These are phyloP conservation scores for Keiferia lycopersicella DNA, from an alignment of 2,888 invertebrate genomes.

Conservation along the genomic window DNA sequence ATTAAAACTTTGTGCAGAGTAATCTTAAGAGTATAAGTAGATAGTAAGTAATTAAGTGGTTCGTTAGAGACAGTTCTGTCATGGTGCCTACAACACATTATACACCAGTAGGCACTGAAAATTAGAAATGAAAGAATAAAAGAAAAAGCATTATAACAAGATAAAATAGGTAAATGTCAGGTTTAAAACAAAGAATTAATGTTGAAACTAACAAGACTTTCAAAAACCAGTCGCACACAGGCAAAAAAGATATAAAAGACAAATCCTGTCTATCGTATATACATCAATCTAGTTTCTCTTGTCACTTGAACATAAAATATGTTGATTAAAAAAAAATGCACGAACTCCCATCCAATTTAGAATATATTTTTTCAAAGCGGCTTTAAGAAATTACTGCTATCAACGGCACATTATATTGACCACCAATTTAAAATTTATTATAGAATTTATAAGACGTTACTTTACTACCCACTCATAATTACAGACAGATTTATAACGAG, in stretches of 20 bases:
- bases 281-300: not conserved
- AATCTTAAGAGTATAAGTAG: too few relatives aligned
- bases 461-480: conserved; percentile 7
- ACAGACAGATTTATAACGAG: not conserved
- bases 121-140: too few relatives aligned
- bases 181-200: too few relatives aligned
- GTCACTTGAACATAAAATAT: not conserved
- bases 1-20: too few relatives aligned
- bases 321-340: not conserved
- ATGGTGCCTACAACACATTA: too few relatives aligned
- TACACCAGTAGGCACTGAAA: too few relatives aligned
- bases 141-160: too few relatives aligned
- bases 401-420: conserved; percentile 3
- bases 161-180: too few relatives aligned
- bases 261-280: not conserved
- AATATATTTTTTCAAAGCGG: conserved; percentile 18
- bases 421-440: not conserved
- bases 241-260: not conserved
- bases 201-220: too few relatives aligned
- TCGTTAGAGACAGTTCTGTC: too few relatives aligned
- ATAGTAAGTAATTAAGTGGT: too few relatives aligned
- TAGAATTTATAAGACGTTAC: not conserved
- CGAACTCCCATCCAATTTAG: conserved; percentile 22
- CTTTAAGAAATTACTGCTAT: conserved; percentile 8
- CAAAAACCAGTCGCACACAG: too few relatives aligned